Conservation (phyloP, 1,140 invertebrate genomes). For the Anagrus nilaparvatae region DNA sequence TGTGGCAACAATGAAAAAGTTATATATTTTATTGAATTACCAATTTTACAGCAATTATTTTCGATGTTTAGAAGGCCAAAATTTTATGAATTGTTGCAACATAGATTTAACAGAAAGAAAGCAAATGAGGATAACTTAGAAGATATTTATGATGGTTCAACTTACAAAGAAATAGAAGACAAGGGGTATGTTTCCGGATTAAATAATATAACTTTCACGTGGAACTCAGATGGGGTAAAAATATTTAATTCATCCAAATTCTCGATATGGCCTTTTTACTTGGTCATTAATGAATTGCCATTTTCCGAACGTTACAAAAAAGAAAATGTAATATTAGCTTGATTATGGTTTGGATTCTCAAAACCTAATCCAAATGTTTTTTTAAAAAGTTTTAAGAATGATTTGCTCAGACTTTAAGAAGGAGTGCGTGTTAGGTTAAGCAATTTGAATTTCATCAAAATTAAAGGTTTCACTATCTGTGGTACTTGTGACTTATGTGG, state of each 20-base stretch:
- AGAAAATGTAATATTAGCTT: neutral
- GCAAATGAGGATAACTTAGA: neutral
- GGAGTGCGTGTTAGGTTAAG: neutral
- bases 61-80: neutral
- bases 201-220: neutral
- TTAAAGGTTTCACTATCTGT: neutral
- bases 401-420: neutral
- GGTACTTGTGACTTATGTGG: slow-evolving; percentile 10
- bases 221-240: neutral
- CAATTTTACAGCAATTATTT: neutral
- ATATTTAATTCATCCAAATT: neutral
- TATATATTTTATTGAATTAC: neutral
- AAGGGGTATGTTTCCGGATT: neutral
- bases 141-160: slow-evolving; percentile 4
- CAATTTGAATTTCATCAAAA: neutral
- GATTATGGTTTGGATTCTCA: neutral
- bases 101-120: neutral
- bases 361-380: neutral
- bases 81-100: neutral
- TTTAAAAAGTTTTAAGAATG: neutral
- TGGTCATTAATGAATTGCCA: neutral
- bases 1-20: neutral
- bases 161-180: neutral
- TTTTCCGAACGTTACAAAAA: neutral
- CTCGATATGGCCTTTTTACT: neutral